phyloP scores from a whole-genome alignment of 1,140 invertebrate genomes.

The Acromyrmex echinatior region DNA sequence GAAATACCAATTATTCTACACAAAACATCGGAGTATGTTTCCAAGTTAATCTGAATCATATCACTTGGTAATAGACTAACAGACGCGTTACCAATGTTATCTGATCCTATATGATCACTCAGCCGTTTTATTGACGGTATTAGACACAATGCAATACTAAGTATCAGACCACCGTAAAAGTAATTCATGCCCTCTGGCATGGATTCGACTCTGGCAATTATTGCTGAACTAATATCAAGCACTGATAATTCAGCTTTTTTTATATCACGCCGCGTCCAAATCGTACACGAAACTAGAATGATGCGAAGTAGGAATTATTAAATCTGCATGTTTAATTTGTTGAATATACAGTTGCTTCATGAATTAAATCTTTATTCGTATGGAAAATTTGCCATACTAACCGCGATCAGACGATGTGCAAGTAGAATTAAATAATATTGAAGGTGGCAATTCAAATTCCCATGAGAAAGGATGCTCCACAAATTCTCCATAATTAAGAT shows the following conservation, averaged over 20 bases:
- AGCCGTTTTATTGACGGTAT: conserved; percentile 88
- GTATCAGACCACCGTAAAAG: conserved; percentile 90
- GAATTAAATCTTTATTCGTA: neutral
- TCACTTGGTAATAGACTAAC: conserved; percentile 83
- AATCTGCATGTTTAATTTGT: neutral
- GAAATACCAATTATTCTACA: conserved; percentile 83
- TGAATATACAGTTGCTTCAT: neutral
- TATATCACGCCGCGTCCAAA: conserved; percentile 96
- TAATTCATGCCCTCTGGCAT: conserved; percentile 94
- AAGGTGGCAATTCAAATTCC: conserved; percentile 92
- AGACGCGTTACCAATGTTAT: conserved; percentile 80
- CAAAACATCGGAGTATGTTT: conserved; percentile 80
- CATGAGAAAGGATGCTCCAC: conserved; percentile 89
- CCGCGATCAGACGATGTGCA: conserved; percentile 91
- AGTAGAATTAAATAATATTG: conserved; percentile 91
- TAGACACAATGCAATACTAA: conserved; percentile 87
- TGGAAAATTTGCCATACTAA: conserved; percentile 80
- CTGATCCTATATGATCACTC: conserved; percentile 84
- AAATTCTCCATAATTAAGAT: conserved; percentile 85
- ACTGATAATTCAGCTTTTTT: conserved; percentile 97
- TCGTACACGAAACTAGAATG: conserved; percentile 94
- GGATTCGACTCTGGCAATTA: conserved; percentile 95
- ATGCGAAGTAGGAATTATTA: neutral
- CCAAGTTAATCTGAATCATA: conserved; percentile 78
- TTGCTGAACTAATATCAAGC: conserved; percentile 97